Percentiles rank a stretch among this genome's conserved stretches.
Evolutionary conservation across 2,113 vertebrate species (phyloP).

Genomic region (Cavia porcellus): DNA sequence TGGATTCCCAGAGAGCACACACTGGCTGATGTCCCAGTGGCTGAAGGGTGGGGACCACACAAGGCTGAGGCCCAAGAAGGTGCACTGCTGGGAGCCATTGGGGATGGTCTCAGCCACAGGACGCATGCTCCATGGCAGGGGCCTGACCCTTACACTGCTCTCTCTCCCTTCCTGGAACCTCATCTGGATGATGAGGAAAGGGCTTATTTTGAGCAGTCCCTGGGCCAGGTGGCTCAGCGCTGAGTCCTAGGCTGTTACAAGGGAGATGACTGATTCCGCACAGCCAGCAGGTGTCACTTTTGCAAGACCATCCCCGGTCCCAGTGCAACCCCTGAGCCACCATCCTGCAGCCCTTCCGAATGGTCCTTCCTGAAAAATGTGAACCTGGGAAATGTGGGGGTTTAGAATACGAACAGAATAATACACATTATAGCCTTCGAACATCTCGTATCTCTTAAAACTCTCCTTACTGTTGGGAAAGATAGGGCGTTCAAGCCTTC

Average conservation of each 20-base stretch:
- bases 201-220: neutral
- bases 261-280: neutral
- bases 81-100: neutral
- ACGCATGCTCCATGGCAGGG: neutral
- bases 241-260: neutral
- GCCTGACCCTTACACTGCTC: neutral
- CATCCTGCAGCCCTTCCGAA: neutral
- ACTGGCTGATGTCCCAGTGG: neutral
- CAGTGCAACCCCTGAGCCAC: neutral
- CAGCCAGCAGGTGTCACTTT: neutral
- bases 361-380: neutral
- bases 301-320: neutral
- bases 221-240: neutral
- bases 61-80: too few species aligned
- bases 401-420: neutral
- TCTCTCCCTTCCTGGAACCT: neutral
- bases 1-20: neutral
- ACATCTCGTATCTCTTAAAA: neutral
- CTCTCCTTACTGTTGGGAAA: neutral
- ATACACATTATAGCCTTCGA: neutral
- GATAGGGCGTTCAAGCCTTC: too few species aligned
- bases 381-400: neutral
- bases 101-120: rapidly evolving
- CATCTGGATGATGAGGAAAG: neutral
- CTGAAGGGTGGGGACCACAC: neutral